These are phyloP conservation scores for Apodemia hepburni DNA, from an alignment of 2,888 invertebrate species.

Conservation along the genomic window DNA sequence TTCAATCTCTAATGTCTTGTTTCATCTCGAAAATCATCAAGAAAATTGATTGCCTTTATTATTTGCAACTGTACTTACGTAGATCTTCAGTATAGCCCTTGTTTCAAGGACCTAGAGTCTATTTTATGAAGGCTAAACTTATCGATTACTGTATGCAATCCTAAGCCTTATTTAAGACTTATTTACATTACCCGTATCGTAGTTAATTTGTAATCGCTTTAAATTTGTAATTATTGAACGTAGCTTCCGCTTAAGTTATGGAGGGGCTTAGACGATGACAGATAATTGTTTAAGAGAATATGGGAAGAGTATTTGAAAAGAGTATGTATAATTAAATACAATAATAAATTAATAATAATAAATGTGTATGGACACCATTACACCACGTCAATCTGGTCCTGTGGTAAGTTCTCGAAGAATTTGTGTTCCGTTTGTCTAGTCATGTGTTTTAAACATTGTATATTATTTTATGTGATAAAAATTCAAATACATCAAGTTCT, in stretches of 20 bases:
- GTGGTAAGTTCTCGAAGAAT: too few species aligned
- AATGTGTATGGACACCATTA: too few species aligned
- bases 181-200: slow-evolving; percentile 22
- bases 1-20: slow-evolving; percentile 22
- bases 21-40: slow-evolving; percentile 21
- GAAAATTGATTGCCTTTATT: slow-evolving; percentile 22
- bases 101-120: neutral
- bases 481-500: too few species aligned
- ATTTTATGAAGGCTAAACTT: neutral
- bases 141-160: slow-evolving; percentile 13
- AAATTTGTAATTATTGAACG: slow-evolving; percentile 19
- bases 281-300: neutral
- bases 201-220: slow-evolving; percentile 21
- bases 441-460: too few species aligned
- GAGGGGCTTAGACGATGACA: neutral
- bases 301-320: neutral
- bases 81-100: neutral
- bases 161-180: slow-evolving; percentile 21
- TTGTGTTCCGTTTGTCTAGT: too few species aligned
- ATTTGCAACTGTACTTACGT: slow-evolving; percentile 18
- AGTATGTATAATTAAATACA: neutral
- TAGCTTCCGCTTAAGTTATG: slow-evolving; percentile 18
- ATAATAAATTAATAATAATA: too few species aligned
- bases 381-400: too few species aligned
- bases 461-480: too few species aligned